These are phyloP conservation scores for Patella pellucida DNA, from an alignment of 2,888 invertebrate species.

Conservation along the genomic window DNA sequence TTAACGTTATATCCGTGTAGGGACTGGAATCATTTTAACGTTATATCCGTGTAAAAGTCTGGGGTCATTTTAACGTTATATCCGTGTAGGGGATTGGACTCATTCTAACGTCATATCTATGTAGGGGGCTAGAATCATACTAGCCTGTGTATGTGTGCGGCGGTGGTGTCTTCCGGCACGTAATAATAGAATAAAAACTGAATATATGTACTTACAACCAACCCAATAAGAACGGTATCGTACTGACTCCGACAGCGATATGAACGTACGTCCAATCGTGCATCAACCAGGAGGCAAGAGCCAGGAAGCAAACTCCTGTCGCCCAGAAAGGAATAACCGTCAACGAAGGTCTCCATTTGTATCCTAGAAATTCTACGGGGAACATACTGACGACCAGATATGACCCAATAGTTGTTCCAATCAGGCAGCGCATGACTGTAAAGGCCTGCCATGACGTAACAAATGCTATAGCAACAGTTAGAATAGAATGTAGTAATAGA, in stretches of 20 bases:
- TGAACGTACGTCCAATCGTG: constrained; percentile 50
- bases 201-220: constrained; percentile 51
- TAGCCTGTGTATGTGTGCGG: no score
- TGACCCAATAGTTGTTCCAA: constrained; percentile 35
- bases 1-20: no score
- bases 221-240: constrained; percentile 30
- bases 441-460: constrained; percentile 50
- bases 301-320: constrained; percentile 36
- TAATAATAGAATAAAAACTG: neutral
- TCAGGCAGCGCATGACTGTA: constrained; percentile 40
- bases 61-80: no score
- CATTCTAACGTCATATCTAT: no score
- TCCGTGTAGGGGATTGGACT: no score
- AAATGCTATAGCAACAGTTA: constrained; percentile 39
- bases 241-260: constrained; percentile 34
- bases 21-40: no score
- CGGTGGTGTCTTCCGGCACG: no score
- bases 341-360: constrained; percentile 36
- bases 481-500: constrained; percentile 26
- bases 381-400: constrained; percentile 29
- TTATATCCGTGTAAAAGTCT: no score
- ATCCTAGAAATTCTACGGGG: constrained; percentile 42
- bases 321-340: constrained; percentile 41
- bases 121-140: no score
- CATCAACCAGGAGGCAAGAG: constrained; percentile 37